Base-by-base conservation (phyloP, 2,797 vertebrate species). In the Acipenser transmontanus region DNA sequence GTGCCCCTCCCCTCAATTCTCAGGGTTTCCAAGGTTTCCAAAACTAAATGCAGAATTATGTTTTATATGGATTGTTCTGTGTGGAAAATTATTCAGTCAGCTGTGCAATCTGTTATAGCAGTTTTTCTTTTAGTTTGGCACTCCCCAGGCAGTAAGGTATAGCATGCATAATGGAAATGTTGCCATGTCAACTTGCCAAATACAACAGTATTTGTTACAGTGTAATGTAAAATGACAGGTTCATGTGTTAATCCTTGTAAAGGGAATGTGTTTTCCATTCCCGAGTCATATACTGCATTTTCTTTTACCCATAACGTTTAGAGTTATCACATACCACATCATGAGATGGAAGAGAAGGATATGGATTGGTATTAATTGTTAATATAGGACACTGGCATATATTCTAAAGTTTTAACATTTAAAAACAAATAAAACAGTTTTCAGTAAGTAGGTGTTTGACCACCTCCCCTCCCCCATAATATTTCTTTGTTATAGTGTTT, bases 111-210 rank as follows among this genome's bases (percentile, higher is more conserved):
- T 34, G 4, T 34, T 34, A 34, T 1, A 34, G 17, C 17, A 17
- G 17, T 34, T 34, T 34, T 34, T 34, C 4, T 34, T 34, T 34
- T 34, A 34, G 34, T 34, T 34, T 34, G 34, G 34, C 34, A 34
- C 34, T 4, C 34, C 34, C 34, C 34, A 34, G 34, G 34, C 59
- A 69, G 57, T 52, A 50, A 59, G 68, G 52, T 61, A 14, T 64
- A 49, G 7, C 34, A 59, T 10, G n/a, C 64, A 48, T 66, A 7
- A 60, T 61, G 62, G 65, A 72, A 57, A 7, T 49, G 65, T 66
- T 65, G 63, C 34, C 59, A 63, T 65, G 51, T 63, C 61, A 66
- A 63, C 63, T 20, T 68, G 13, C 50, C 57, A 49, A 50, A 63
- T 61, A 61, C 49, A 61, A 49, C 11, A 20, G 17, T 48, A 50